phyloP scores from a whole-genome alignment of 1,140 invertebrate species.

The Apolygus lucorum region DNA sequence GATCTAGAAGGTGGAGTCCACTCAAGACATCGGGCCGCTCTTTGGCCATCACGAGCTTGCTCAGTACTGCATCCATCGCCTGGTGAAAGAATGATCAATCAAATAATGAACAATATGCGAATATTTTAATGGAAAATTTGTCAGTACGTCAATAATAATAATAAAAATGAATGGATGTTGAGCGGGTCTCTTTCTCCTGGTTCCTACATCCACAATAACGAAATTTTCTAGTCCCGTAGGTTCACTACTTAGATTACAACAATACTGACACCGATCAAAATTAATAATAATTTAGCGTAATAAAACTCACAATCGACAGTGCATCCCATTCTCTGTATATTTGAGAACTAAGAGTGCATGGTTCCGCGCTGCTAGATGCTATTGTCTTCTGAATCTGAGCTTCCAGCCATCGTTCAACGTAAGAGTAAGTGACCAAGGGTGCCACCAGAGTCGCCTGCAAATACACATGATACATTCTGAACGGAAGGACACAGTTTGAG shows the following conservation, averaged over 20 bases:
- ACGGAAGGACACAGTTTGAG: too few relatives aligned
- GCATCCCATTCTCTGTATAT: conserved; percentile 81
- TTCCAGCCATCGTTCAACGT: conserved; percentile 71
- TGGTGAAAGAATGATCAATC: conserved; percentile 37
- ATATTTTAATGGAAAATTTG: conserved; percentile 6
- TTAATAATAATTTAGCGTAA: too few relatives aligned
- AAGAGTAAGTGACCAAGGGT: conserved; percentile 70
- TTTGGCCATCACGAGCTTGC: conserved; percentile 56
- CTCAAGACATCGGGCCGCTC: conserved; percentile 54
- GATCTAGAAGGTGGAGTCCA: conserved; percentile 61
- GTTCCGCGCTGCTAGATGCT: conserved; percentile 41
- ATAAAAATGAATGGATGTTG: too few relatives aligned
- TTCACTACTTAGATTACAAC: too few relatives aligned
- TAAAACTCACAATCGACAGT: conserved; percentile 43
- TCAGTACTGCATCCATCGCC: conserved; percentile 69
- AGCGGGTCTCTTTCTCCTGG: too few relatives aligned
- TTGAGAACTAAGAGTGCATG: conserved; percentile 47
- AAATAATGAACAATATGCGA: conserved; percentile 26
- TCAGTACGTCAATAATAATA: too few relatives aligned
- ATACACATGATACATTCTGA: too few relatives aligned
- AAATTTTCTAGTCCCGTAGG: too few relatives aligned
- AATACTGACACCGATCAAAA: too few relatives aligned
- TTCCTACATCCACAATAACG: too few relatives aligned
- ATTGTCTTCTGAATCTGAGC: conserved; percentile 50
- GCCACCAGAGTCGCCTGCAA: conserved; percentile 67